phyloP scores from a whole-genome alignment of 2,888 invertebrate species.

The Xestobium rufovillosum region DNA sequence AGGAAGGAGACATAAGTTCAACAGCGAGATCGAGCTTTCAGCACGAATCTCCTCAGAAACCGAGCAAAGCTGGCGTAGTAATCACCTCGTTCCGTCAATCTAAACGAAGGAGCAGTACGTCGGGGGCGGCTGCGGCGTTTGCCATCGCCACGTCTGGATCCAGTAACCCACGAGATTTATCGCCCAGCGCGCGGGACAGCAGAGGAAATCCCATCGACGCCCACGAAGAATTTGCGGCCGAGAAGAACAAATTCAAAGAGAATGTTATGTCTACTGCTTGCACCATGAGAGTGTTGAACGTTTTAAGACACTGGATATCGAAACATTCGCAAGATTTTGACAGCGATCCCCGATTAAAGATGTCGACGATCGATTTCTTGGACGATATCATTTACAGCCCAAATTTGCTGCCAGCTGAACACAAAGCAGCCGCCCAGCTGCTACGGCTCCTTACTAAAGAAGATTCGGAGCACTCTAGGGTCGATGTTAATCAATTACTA shows the following conservation, averaged over 20 bases:
- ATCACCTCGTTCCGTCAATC: slow-evolving; percentile 85
- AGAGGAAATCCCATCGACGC: slow-evolving; percentile 30
- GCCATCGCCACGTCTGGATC: slow-evolving; percentile 87
- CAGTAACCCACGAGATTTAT: slow-evolving; percentile 69
- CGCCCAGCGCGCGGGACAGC: slow-evolving; percentile 35
- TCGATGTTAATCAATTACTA: slow-evolving; percentile 64
- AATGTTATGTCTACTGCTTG: slow-evolving; percentile 87
- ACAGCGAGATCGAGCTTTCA: slow-evolving; percentile 56
- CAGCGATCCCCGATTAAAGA: slow-evolving; percentile 63
- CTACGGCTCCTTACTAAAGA: slow-evolving; percentile 70
- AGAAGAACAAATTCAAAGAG: slow-evolving; percentile 56
- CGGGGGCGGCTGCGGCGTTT: slow-evolving; percentile 82
- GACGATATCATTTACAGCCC: slow-evolving; percentile 82
- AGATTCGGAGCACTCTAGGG: slow-evolving; percentile 54
- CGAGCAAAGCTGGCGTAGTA: slow-evolving; percentile 79
- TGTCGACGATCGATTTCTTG: slow-evolving; percentile 74
- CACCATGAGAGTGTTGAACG: slow-evolving; percentile 86
- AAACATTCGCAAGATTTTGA: slow-evolving; percentile 88
- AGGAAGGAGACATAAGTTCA: slow-evolving; percentile 39
- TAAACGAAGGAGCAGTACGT: slow-evolving; percentile 79
- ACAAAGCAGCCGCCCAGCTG: slow-evolving; percentile 80
- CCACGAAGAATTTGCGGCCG: slow-evolving; percentile 38
- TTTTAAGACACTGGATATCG: slow-evolving; percentile 85
- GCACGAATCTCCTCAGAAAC: slow-evolving; percentile 51
- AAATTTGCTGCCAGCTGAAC: slow-evolving; percentile 77